phyloP scores from a whole-genome alignment of 2,797 vertebrate genomes.

The Sorex maritimensis region DNA sequence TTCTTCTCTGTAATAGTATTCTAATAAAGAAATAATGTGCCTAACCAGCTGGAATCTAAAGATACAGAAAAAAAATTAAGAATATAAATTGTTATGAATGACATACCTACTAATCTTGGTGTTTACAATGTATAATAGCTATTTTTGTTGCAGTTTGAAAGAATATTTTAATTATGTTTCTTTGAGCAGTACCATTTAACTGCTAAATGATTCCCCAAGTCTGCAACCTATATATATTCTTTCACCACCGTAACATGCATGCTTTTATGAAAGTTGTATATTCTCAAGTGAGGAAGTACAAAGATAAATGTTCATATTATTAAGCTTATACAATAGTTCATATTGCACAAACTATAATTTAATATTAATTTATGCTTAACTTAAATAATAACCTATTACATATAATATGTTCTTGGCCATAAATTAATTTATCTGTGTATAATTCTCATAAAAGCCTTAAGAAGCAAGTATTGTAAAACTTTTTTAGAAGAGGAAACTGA shows the following conservation, averaged over 20 bases:
- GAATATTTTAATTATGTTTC: background rate
- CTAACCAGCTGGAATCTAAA: background rate
- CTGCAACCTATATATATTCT: background rate
- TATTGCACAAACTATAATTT: background rate
- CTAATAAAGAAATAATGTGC: background rate
- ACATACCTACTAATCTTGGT: background rate
- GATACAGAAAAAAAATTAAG: background rate
- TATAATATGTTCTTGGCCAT: background rate
- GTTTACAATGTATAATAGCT: background rate
- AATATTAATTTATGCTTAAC: background rate
- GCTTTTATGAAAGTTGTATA: background rate
- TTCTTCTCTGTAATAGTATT: background rate
- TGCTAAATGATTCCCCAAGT: background rate
- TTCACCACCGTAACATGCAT: background rate
- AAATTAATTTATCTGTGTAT: slow-evolving; percentile 1
- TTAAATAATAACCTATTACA: background rate
- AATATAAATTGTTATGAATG: background rate
- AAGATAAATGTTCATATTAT: background rate
- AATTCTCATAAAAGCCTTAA: background rate
- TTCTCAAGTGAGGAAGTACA: slow-evolving; percentile 49
- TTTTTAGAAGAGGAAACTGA: slow-evolving; percentile 2
- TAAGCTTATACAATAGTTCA: background rate
- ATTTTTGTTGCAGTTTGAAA: background rate
- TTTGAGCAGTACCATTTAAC: background rate
- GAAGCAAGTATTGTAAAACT: background rate